phyloP scores from a whole-genome alignment of 2,797 vertebrate species.

The Chloroceryle inda region DNA sequence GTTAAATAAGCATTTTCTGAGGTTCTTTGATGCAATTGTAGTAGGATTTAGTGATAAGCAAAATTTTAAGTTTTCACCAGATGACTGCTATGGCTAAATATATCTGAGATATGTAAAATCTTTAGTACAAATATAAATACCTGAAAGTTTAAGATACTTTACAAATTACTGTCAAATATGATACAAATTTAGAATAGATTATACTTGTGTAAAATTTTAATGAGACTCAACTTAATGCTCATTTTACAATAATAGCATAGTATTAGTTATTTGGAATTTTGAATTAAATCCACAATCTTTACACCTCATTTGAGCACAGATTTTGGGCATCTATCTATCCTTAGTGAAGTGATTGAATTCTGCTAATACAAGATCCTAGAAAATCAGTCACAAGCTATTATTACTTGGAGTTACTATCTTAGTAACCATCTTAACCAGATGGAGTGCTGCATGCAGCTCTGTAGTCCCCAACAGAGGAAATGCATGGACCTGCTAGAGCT shows the following conservation, averaged over 20 bases:
- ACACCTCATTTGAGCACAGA: not conserved
- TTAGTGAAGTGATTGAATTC: not conserved
- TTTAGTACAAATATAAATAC: not conserved
- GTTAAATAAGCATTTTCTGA: not conserved
- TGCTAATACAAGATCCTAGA: not conserved
- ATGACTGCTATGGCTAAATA: not conserved
- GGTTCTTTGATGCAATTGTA: not conserved
- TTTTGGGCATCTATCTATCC: not conserved
- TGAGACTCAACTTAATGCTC: not conserved
- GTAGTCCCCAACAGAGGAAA: not conserved
- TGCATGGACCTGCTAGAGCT: rapidly evolving
- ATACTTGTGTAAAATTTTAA: not conserved
- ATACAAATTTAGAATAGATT: not conserved
- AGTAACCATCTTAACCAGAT: too few species aligned
- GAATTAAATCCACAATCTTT: not conserved
- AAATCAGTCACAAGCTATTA: not conserved
- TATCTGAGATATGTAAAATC: not conserved
- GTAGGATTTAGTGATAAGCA: not conserved
- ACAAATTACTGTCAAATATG: not conserved
- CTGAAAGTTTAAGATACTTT: not conserved
- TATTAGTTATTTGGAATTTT: not conserved
- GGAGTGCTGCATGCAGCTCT: not conserved
- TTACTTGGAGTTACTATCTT: not conserved
- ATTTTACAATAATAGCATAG: not conserved
- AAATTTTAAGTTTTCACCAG: not conserved